Evolutionary conservation across 2,797 vertebrate species (phyloP), one percentile per base, ranked within the genome.

Genomic region (Helostoma temminkii): DNA sequence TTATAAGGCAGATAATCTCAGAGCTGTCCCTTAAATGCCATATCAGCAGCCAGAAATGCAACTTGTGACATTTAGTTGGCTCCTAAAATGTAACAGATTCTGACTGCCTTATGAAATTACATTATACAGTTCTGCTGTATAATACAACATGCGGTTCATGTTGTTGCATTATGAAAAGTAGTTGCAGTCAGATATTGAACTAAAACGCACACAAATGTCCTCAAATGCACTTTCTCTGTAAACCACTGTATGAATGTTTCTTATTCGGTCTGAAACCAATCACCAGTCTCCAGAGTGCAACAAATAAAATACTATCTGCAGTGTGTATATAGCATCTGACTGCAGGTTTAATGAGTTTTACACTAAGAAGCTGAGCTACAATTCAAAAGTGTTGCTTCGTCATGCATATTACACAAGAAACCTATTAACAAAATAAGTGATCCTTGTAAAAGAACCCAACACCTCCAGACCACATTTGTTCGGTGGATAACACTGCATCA

Each of bases 371-470:
- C 1, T 37, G 18, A 1, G 45, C 32, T 30, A 22, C 19, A 55
- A 11, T 9, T 25, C 24, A 43, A 58, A 64, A 25, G 21, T 11
- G 7, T 15, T 9, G 56, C 42, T 36, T 30, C n/a, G 0, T 54
- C 85, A 84, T 83, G 80, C 83, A 87, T 39, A 46, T 69, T 26
- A 78, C 49, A 70, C 22, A 30, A 59, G 26, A 77, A 63, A 59
- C 36, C 21, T n/a, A 25, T 43, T 14, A 47, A 57, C 26, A 72
- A 77, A 55, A 50, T 6, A 68, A 49, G 1, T 12, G 19, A 52
- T 55, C 43, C 14, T 43, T 30, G 41, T 28, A 42, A 39, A 46
- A 56, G 3, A 65, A 39, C 21, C 22, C 57, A 80, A 74, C 47
- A 66, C 42, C 30, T 30, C 39, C 36, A 72, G 67, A 64, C 7